These are phyloP conservation scores for Alloplasta piceator DNA, from an alignment of 2,888 invertebrate species.

Conservation along the genomic window DNA sequence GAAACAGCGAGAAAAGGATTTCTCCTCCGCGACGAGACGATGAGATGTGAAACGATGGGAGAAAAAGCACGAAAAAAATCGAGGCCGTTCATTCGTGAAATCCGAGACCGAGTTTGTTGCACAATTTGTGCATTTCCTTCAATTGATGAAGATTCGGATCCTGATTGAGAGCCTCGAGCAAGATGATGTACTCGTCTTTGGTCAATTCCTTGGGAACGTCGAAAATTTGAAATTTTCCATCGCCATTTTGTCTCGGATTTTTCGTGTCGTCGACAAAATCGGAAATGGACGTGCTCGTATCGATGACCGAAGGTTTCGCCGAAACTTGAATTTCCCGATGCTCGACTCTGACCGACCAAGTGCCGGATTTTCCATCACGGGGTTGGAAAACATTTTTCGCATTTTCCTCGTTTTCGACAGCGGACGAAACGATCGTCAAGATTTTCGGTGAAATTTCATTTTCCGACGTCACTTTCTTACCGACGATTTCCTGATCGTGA, in stretches of 20 bases:
- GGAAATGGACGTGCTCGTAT: slow-evolving; percentile 76
- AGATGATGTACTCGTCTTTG: slow-evolving; percentile 71
- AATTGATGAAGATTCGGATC: slow-evolving; percentile 70
- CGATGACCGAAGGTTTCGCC: slow-evolving; percentile 74
- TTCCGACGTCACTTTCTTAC: slow-evolving; percentile 3
- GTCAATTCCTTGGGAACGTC: slow-evolving; percentile 72
- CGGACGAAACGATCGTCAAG: slow-evolving; percentile 71
- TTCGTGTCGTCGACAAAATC: slow-evolving; percentile 65
- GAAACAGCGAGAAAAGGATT: background rate
- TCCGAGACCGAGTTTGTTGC: slow-evolving; percentile 69
- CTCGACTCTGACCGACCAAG: slow-evolving; percentile 67
- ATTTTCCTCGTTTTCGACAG: slow-evolving; percentile 56
- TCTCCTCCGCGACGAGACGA: background rate
- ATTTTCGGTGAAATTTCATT: slow-evolving; percentile 61
- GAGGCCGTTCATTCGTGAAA: slow-evolving; percentile 59
- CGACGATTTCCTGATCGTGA: slow-evolving; percentile 30
- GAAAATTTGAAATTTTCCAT: slow-evolving; percentile 70
- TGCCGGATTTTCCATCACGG: background rate
- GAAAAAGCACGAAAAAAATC: slow-evolving; percentile 40
- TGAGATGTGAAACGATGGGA: slow-evolving; percentile 32
- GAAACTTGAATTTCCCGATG: slow-evolving; percentile 74
- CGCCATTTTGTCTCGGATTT: slow-evolving; percentile 14
- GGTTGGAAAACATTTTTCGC: slow-evolving; percentile 19
- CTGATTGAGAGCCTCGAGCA: slow-evolving; percentile 71
- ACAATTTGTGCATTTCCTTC: slow-evolving; percentile 69